Conservation (phyloP, 2,113 vertebrate species). For the Hemibagrus wyckioides region DNA sequence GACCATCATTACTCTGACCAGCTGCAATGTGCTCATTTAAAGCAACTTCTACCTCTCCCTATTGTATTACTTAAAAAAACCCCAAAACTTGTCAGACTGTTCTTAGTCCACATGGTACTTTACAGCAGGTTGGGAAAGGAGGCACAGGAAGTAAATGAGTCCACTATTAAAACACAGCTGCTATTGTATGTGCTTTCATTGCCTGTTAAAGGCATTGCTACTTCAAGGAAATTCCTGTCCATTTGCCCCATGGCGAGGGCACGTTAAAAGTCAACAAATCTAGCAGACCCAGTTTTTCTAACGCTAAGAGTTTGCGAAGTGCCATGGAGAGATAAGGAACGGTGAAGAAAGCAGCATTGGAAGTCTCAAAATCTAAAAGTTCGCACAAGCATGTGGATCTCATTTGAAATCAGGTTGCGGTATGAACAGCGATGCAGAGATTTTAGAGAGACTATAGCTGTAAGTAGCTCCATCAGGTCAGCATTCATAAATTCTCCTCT, state of each 20-base stretch:
- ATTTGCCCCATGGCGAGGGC: constrained; percentile 30
- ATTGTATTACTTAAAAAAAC: neutral
- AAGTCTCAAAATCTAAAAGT: constrained; percentile 43
- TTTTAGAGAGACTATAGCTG: constrained; percentile 46
- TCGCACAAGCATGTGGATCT: constrained; percentile 66
- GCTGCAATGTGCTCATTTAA: constrained; percentile 37
- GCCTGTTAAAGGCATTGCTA: constrained; percentile 46
- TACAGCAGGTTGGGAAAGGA: constrained; percentile 1
- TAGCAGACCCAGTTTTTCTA: constrained; percentile 22
- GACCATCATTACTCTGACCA: constrained; percentile 46
- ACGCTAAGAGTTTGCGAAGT: constrained; percentile 26
- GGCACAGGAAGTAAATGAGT: neutral
- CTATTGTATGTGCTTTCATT: constrained; percentile 33
- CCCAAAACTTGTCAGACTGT: neutral
- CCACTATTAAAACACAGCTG: constrained; percentile 23
- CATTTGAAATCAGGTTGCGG: constrained; percentile 66
- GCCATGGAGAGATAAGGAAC: constrained; percentile 6
- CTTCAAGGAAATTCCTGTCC: constrained; percentile 38
- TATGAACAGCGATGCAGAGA: constrained; percentile 51
- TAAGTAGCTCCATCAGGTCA: constrained; percentile 67
- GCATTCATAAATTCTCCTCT: constrained; percentile 65
- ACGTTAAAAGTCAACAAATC: constrained; percentile 36
- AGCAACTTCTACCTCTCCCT: neutral
- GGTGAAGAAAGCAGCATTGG: constrained; percentile 28
- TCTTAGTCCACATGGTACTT: constrained; percentile 28